phyloP scores from a whole-genome alignment of 2,113 vertebrate species.

The Pheucticus melanocephalus region DNA sequence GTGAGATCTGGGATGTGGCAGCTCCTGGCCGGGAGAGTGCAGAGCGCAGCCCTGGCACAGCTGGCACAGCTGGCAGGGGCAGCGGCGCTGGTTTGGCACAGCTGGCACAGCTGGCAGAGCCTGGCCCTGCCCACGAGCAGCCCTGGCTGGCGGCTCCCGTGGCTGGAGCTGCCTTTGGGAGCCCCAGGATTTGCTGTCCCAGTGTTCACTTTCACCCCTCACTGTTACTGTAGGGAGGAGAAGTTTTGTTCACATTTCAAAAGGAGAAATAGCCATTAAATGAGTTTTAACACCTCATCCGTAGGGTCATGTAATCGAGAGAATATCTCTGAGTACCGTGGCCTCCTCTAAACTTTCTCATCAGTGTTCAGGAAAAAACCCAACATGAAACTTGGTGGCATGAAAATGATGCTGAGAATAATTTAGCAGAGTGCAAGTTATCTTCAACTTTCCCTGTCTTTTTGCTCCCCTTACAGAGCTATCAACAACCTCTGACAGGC shows the following conservation, averaged over 20 bases:
- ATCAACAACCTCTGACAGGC: not conserved
- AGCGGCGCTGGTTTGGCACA: not conserved
- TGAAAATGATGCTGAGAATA: not conserved
- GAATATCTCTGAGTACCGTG: not conserved
- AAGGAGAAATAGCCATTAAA: not conserved
- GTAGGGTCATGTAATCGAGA: accelerated
- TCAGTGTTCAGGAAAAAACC: not conserved
- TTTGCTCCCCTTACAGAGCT: not conserved
- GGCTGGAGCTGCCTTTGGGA: not conserved
- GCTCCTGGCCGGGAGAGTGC: not conserved
- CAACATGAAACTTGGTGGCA: not conserved
- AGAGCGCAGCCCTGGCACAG: not conserved
- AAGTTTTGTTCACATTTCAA: not conserved
- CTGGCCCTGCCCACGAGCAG: not conserved
- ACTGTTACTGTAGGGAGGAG: accelerated
- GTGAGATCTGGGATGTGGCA: conserved; percentile 52
- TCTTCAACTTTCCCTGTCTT: not conserved
- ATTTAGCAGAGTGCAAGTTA: not conserved
- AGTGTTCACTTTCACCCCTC: accelerated
- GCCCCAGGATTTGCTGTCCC: not conserved
- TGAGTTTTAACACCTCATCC: not conserved
- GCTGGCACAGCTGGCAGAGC: not conserved
- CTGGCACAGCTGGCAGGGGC: not conserved
- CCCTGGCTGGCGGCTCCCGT: not conserved
- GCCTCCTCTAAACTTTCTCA: not conserved